These are phyloP conservation scores for Pristionchus exspectatus DNA, from an alignment of 2,888 invertebrate species.

Conservation along the genomic window DNA sequence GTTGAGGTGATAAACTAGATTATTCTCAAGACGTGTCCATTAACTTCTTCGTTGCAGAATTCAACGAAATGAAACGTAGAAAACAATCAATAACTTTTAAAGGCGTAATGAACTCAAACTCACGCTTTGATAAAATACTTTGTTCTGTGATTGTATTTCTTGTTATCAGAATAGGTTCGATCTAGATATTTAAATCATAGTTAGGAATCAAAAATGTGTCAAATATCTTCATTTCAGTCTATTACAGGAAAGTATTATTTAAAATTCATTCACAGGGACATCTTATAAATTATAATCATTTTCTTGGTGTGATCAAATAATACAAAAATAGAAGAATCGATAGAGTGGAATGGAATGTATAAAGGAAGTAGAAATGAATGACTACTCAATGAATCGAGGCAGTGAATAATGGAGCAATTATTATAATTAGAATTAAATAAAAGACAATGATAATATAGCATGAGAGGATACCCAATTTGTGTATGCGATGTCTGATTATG, in stretches of 20 bases:
- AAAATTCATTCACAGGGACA: neutral
- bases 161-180: too few relatives aligned
- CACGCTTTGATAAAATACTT: conserved; percentile 18
- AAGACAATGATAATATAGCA: neutral
- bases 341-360: conserved; percentile 17
- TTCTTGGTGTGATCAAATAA: neutral
- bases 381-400: neutral
- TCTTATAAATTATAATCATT: neutral
- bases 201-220: too few relatives aligned
- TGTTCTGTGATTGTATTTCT: neutral
- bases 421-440: neutral
- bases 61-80: neutral
- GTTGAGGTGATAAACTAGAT: neutral
- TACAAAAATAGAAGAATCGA: conserved; percentile 4
- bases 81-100: conserved; percentile 31
- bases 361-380: neutral
- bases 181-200: too few relatives aligned
- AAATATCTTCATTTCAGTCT: too few relatives aligned
- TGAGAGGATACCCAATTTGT: conserved; percentile 29
- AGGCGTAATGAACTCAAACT: neutral
- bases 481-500: conserved; percentile 12
- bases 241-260: neutral
- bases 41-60: neutral
- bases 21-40: neutral
- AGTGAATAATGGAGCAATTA: conserved; percentile 17